phyloP scores from a whole-genome alignment of 1,140 invertebrate genomes.

The Brachionus rubens region DNA sequence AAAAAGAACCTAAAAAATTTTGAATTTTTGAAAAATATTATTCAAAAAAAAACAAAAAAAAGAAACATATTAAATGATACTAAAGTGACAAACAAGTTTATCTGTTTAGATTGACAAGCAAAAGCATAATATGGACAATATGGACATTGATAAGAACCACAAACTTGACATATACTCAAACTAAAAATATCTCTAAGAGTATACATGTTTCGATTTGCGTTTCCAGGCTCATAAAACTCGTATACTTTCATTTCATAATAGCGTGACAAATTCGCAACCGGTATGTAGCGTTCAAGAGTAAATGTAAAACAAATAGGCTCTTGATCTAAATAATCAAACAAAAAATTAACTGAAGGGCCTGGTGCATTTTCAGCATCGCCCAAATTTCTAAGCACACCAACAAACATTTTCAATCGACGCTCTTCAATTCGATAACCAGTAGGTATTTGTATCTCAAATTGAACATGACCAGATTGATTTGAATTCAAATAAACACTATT shows the following conservation, averaged over 20 bases:
- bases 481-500: conserved; percentile 72
- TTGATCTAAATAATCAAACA: conserved; percentile 49
- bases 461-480: conserved; percentile 77
- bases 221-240: conserved; percentile 92
- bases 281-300: conserved; percentile 86
- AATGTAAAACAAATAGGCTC: conserved; percentile 84
- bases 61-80: too few species aligned
- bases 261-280: conserved; percentile 90
- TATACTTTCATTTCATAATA: conserved; percentile 84
- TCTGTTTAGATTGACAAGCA: too few species aligned
- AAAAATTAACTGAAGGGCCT: background rate
- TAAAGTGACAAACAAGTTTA: too few species aligned
- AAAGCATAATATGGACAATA: conserved; percentile 71
- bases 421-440: conserved; percentile 71
- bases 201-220: conserved; percentile 86
- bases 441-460: conserved; percentile 83
- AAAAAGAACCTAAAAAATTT: too few species aligned
- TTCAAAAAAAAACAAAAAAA: too few species aligned
- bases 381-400: background rate
- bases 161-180: conserved; percentile 93
- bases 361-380: conserved; percentile 40
- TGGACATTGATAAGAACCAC: conserved; percentile 92
- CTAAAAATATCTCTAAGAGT: conserved; percentile 80
- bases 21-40: too few species aligned
- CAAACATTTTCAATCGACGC: conserved; percentile 5